Evolutionary conservation across 1,140 invertebrate genomes (phyloP), one percentile per base, ranked within the genome.

Genomic region (Mizuhopecten yessoensis): DNA sequence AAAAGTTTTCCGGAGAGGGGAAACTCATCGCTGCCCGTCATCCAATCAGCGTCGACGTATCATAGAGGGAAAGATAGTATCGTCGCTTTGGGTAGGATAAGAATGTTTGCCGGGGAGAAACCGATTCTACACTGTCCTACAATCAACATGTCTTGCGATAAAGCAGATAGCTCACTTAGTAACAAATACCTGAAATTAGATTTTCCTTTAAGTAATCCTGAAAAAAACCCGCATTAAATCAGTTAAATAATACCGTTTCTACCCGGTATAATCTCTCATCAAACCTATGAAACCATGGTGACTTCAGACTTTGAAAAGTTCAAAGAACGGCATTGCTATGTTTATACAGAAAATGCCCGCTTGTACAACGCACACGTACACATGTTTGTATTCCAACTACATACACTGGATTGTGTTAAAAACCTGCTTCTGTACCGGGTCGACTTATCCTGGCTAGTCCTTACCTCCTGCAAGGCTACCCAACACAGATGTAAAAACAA

Each of bases 41-140:
- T 29, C 57, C 57, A 75, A 75, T 75, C 57, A 75, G 57, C 57
- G 57, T 75, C 57, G 57, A 75, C 57, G n/a, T 75, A 29, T 75
- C 23, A 29, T n/a, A 75, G 23, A 17, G 57, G 23, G 57, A 75
- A 13, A 75, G 57, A 75, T 75, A 75, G 57, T n/a, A 75, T 75
- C 57, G 11, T 75, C 29, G n/a, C 57, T 75, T 29, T 23, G 57
- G n/a, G 57, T 75, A 75, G 57, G 3, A 29, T 17, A 17, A 75
- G 1, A 29, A n/a, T 75, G 57, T 75, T 1, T 5, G 57, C n/a
- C 57, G n/a, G n/a, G 17, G 57, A 75, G 57, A 75, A 75, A 29
- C 57, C 57, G 17, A 75, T 0, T 29, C 0, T 75, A 75, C 57
- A 29, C 11, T 1, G 57, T n/a, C 57, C 7, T n/a, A 29, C 23